Conservation (phyloP, 2,113 vertebrate species). For the Holacanthus passer region DNA sequence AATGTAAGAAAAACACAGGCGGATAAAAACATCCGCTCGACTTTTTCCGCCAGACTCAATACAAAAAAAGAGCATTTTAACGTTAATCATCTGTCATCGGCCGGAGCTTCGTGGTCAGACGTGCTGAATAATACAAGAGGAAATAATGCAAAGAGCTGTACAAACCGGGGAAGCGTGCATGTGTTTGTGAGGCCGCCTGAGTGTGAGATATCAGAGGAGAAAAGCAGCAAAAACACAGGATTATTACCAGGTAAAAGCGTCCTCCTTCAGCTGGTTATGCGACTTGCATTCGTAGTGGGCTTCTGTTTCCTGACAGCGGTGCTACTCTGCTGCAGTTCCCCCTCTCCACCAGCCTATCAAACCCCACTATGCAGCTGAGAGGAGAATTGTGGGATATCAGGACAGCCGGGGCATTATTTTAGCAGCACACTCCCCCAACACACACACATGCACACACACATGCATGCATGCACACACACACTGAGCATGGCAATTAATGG, state of each 20-base stretch:
- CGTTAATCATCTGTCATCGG: constrained; percentile 57
- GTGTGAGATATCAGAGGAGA: not conserved
- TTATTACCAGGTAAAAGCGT: constrained; percentile 72
- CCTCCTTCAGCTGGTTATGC: constrained; percentile 52
- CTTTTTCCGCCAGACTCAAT: constrained; percentile 33
- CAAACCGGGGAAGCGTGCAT: not conserved
- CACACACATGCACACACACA: not conserved
- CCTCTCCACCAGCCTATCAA: constrained; percentile 69
- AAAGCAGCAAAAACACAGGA: not conserved
- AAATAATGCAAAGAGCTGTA: not conserved
- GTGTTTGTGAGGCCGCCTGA: accelerated
- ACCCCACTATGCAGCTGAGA: constrained; percentile 45
- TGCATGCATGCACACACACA: not conserved
- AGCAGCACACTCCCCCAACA: constrained; percentile 13
- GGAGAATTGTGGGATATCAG: constrained; percentile 78
- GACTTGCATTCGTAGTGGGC: constrained; percentile 63
- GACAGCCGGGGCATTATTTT: constrained; percentile 71
- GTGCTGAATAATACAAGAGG: not conserved
- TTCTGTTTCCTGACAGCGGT: constrained; percentile 76
- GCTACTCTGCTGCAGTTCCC: constrained; percentile 73
- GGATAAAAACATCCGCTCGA: constrained; percentile 26
- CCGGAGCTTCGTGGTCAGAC: constrained; percentile 14
- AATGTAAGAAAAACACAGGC: not conserved
- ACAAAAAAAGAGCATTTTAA: constrained; percentile 30
- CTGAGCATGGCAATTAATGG: constrained; percentile 31